Percentiles rank a stretch among this genome's conserved stretches.
Conservation (phyloP, 2,797 vertebrate species). For the Numenius phaeopus region DNA sequence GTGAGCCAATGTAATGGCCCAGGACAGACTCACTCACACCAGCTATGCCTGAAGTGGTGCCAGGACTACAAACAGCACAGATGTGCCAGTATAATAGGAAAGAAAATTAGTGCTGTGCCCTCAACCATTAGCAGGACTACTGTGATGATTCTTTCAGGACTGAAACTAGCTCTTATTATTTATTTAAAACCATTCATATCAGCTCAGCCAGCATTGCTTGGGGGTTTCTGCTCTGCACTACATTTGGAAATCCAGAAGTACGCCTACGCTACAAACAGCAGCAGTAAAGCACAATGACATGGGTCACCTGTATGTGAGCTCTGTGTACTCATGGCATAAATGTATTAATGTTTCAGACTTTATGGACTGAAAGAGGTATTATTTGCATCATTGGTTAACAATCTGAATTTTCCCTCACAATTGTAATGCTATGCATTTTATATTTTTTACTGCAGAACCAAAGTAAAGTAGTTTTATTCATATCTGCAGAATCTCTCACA, state of each 20-base stretch:
- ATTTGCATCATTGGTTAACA: background rate
- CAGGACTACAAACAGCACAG: background rate
- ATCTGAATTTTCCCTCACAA: background rate
- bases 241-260: background rate
- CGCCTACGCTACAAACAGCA: background rate
- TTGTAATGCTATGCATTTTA: background rate
- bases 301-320: background rate
- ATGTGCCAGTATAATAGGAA: background rate
- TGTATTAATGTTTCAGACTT: background rate
- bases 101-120: background rate
- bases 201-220: background rate
- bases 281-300: background rate
- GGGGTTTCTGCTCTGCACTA: background rate
- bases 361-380: background rate
- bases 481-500: background rate
- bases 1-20: rapidly evolving
- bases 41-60: background rate
- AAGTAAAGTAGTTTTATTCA: background rate
- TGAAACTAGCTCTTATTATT: background rate
- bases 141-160: background rate
- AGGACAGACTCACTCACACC: background rate
- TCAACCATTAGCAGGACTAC: background rate
- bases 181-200: background rate
- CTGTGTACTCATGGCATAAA: background rate
- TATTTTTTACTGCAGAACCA: background rate